Evolutionary conservation across 2,888 invertebrate genomes (phyloP), one percentile per base, ranked within the genome.

Genomic region (Electrophaes corylata): DNA sequence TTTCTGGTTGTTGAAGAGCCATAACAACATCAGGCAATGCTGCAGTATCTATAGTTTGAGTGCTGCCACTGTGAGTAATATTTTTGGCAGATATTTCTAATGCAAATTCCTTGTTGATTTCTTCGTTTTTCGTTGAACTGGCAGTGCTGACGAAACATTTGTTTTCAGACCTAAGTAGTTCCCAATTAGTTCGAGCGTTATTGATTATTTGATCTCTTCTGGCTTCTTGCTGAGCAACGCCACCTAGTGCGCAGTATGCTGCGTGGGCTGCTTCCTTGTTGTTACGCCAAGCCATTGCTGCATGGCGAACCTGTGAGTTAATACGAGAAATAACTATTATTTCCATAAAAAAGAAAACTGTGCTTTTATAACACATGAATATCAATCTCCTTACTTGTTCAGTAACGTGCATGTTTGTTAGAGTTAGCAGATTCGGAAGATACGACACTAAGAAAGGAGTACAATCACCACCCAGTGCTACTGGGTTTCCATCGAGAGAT

Each of bases 131-230:
- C 0, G 69, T 80, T 48, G 81, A 76, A 60, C 75, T 88, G 44
- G 80, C 62, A 29, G 79, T 66, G 26, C 79, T 79, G 5, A 81
- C 72, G 37, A 94, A 90, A 66, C 93, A 93, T 81, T 93, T 94
- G 29, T 93, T 94, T 85, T 94, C 95, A 3, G 95, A 94, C 59
- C 96, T 92, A 65, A 58, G 71, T 46, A 96, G 83, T 79, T 97
- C 96, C 96, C 96, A 97, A 76, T 96, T 97, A n/a, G 96, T 96
- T 64, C 96, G 93, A 1, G 96, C 96, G 76, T 96, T 96, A 37
- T 96, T 95, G 64, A 97, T 97, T 2, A 96, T 95, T 81, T 96
- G 96, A 79, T 96, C 96, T n/a, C 96, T 91, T 0, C 95, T 92
- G 33, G 94, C 95, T 63, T 92, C 93, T 53, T 92, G 91, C 59